These are phyloP conservation scores for Stramonita haemastoma DNA, from an alignment of 2,888 invertebrate species.

Conservation along the genomic window DNA sequence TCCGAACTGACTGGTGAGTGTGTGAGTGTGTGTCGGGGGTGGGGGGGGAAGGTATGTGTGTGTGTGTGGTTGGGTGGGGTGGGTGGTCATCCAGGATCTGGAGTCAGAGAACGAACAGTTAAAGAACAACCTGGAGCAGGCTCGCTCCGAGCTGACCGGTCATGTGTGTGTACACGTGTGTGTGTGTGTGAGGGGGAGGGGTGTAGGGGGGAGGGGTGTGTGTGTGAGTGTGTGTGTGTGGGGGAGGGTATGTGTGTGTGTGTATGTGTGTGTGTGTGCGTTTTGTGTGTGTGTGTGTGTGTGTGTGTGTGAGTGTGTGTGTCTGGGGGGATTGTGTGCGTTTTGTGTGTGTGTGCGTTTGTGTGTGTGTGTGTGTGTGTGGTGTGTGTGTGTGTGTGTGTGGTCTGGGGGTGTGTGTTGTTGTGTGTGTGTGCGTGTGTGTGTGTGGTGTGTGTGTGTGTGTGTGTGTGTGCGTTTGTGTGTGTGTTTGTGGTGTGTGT, in stretches of 20 bases:
- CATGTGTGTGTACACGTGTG: too few relatives aligned
- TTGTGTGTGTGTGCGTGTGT: background rate
- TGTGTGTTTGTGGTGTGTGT: background rate
- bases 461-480: background rate
- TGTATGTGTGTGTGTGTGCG: conserved; percentile 5
- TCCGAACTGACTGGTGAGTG: conserved; percentile 53
- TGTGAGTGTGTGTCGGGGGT: too few relatives aligned
- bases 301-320: too few relatives aligned
- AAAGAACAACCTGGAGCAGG: too few relatives aligned
- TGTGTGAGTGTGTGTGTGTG: conserved; percentile 27
- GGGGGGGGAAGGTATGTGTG: too few relatives aligned
- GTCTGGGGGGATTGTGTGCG: background rate
- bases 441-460: background rate
- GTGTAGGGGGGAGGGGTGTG: background rate
- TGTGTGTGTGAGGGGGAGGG: too few relatives aligned
- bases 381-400: conserved; percentile 10
- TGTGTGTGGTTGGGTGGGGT: too few relatives aligned
- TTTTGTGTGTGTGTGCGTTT: background rate
- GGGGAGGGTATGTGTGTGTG: conserved; percentile 20
- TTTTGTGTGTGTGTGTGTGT: background rate
- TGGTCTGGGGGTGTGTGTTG: background rate
- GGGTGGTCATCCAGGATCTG: too few relatives aligned
- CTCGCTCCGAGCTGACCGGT: too few relatives aligned
- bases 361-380: conserved; percentile 4
- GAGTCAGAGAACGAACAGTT: too few relatives aligned